Percentiles rank a stretch among this genome's conserved stretches.
Conservation (phyloP, 2,888 invertebrate genomes). For the Drosophila austrosaltans region DNA sequence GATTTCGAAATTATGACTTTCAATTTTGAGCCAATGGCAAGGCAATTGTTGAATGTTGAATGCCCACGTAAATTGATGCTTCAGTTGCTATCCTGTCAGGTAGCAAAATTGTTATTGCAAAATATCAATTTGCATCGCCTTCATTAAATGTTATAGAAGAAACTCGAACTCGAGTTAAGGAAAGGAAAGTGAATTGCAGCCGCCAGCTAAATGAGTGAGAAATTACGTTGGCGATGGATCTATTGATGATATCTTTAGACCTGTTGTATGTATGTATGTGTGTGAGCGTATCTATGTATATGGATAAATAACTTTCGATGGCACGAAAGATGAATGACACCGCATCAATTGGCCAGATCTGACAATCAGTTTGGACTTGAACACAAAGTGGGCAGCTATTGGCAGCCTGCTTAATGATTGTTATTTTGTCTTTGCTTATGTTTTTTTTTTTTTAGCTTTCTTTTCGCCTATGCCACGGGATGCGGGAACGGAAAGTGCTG, state of each 20-base stretch:
- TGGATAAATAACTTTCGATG: slow-evolving; percentile 68
- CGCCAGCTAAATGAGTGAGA: slow-evolving; percentile 37
- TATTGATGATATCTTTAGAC: slow-evolving; percentile 17
- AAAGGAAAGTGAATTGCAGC: slow-evolving; percentile 58
- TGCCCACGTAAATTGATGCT: slow-evolving; percentile 1
- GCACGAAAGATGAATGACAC: slow-evolving; percentile 63
- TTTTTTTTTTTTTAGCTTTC: slow-evolving; percentile 85
- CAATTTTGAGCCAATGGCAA: slow-evolving; percentile 32
- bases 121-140: slow-evolving; percentile 66
- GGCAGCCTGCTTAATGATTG: slow-evolving; percentile 46
- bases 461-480: slow-evolving; percentile 88
- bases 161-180: slow-evolving; percentile 12
- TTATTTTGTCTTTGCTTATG: neutral
- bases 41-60: neutral
- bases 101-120: slow-evolving; percentile 57
- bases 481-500: slow-evolving; percentile 89
- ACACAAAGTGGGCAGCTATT: slow-evolving; percentile 21
- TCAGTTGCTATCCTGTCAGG: slow-evolving; percentile 27
- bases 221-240: slow-evolving; percentile 62
- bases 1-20: slow-evolving; percentile 13
- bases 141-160: slow-evolving; percentile 60
- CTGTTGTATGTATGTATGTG: slow-evolving; percentile 13
- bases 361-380: slow-evolving; percentile 18
- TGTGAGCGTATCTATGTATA: neutral
- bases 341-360: slow-evolving; percentile 48